Conservation (phyloP, 2,113 vertebrate species). For the Bos taurus region ARS-UCD2.0 NC_037352.1:4867001-4867500, state of each 20-base stretch:
- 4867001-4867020: not conserved
- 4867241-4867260: not conserved
- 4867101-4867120: not conserved
- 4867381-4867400: not conserved
- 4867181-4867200: not conserved
- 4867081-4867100: no score
- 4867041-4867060: not conserved
- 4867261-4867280: not conserved
- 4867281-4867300: not conserved
- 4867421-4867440: not conserved
- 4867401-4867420: not conserved
- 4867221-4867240: not conserved
- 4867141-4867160: not conserved
- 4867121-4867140: not conserved
- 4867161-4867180: not conserved
- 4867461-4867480: no score
- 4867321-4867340: not conserved
- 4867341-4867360: not conserved
- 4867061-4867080: not conserved
- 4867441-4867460: fast-evolving
- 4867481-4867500: not conserved
- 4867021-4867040: not conserved
- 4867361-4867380: not conserved
- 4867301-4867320: not conserved
- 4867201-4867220: fast-evolving